A percentile compares a stretch with the other conserved stretches of the same genome.
These are phyloP conservation scores for Thumatha senex DNA, from an alignment of 2,888 invertebrate species.

Conservation along the genomic window DNA sequence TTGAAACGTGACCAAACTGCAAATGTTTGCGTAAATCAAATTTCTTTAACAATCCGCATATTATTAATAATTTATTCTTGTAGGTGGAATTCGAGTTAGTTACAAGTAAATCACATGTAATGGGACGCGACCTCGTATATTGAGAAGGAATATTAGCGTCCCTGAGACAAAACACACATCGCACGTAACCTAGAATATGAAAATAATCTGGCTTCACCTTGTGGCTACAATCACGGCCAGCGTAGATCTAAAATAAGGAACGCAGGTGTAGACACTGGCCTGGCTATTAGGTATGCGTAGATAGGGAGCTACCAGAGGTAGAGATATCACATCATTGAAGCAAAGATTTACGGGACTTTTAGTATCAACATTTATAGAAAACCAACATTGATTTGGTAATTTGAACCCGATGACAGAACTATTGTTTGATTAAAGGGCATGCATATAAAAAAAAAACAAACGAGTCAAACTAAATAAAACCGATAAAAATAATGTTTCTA, in stretches of 20 bases:
- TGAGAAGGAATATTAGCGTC: conserved; percentile 59
- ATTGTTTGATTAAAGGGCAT: not conserved
- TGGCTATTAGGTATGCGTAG: conserved; percentile 56
- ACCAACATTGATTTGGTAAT: not conserved
- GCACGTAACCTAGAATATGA: conserved; percentile 78
- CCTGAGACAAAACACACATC: conserved; percentile 72
- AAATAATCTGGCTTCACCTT: conserved; percentile 79
- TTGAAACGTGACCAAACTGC: not conserved
- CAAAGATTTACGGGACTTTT: conserved; percentile 45
- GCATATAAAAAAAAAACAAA: not conserved
- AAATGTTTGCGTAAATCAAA: not conserved
- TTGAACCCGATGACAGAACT: not conserved
- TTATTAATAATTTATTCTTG: conserved; percentile 10
- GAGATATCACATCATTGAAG: conserved; percentile 30
- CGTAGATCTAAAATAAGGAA: conserved; percentile 70
- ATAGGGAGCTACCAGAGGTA: conserved; percentile 50
- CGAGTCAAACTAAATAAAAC: too few relatives aligned
- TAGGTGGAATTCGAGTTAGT: conserved; percentile 31
- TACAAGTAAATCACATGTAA: conserved; percentile 44
- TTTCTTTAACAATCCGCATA: not conserved
- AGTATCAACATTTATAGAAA: conserved; percentile 10
- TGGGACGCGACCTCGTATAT: conserved; percentile 40
- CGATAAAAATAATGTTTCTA: not conserved
- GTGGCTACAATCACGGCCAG: conserved; percentile 67
- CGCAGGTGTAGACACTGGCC: conserved; percentile 69